These are phyloP conservation scores for Anisognathus igniventris DNA, from an alignment of 2,797 vertebrate species.

Conservation along the genomic window DNA sequence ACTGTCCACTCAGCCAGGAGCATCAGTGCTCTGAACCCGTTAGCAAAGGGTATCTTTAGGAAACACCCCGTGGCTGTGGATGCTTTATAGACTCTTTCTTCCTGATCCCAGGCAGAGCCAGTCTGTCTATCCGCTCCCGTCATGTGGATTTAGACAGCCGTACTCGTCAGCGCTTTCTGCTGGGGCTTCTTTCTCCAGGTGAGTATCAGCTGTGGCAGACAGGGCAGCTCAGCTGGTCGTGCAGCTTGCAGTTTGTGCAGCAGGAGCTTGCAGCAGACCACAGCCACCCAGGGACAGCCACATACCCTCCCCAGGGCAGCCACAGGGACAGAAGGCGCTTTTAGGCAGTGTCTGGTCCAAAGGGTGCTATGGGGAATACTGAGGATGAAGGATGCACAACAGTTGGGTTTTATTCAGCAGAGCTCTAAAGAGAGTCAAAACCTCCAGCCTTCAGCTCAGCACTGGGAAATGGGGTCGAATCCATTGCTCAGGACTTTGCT, in stretches of 20 bases:
- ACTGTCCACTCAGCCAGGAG: not conserved
- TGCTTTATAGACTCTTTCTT: slow-evolving; percentile 77
- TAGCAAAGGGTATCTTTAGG: slow-evolving; percentile 27
- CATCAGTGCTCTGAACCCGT: not conserved
- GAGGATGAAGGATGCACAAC: not conserved
- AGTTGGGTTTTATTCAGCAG: not conserved
- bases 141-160: slow-evolving; percentile 97
- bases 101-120: slow-evolving; percentile 94
- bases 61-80: slow-evolving; percentile 34
- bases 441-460: not conserved
- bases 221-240: slow-evolving; percentile 57
- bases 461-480: not conserved
- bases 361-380: not conserved
- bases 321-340: not conserved
- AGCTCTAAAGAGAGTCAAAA: not conserved
- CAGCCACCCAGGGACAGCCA: not conserved
- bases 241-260: slow-evolving; percentile 65
- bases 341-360: not conserved
- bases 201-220: slow-evolving; percentile 77
- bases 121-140: slow-evolving; percentile 94
- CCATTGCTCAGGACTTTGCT: not conserved
- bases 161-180: slow-evolving; percentile 87
- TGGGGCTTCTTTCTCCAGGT: slow-evolving; percentile 96
- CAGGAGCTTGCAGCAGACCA: slow-evolving; percentile 65
- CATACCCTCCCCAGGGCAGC: not conserved